Conservation (phyloP, 2,888 invertebrate genomes). For the Drosophila kokeensis region DNA sequence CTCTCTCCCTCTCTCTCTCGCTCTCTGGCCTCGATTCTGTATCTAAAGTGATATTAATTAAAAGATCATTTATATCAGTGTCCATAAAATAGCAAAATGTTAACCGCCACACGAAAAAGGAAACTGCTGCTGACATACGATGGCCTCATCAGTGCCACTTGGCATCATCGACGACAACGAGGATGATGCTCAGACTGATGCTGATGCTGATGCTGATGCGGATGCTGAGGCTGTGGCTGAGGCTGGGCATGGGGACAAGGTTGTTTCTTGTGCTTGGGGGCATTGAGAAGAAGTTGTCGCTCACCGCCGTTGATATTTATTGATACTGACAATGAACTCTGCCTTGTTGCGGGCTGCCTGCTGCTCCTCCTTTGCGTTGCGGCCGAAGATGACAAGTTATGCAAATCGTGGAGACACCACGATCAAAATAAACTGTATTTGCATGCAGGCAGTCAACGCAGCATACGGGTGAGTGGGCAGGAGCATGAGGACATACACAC, state of each 20-base stretch:
- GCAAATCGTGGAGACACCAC: conserved; percentile 79
- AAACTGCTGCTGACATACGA: conserved; percentile 59
- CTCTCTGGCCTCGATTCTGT: conserved; percentile 26
- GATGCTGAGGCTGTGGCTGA: conserved; percentile 9
- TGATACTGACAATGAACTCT: conserved; percentile 79
- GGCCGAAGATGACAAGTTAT: conserved; percentile 76
- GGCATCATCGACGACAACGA: conserved; percentile 65
- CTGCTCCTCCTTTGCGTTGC: conserved; percentile 4
- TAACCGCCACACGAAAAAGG: conserved; percentile 55
- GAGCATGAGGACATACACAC: conserved; percentile 25
- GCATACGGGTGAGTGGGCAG: conserved; percentile 70
- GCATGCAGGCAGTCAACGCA: conserved; percentile 10
- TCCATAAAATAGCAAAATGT: conserved; percentile 80
- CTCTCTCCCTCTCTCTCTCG: neutral
- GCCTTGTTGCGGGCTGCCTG: conserved; percentile 21
- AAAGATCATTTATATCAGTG: conserved; percentile 82
- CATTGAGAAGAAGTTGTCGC: conserved; percentile 71
- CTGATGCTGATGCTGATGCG: neutral
- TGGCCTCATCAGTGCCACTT: conserved; percentile 81
- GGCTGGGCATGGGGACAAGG: neutral
- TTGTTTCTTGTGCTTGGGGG: conserved; percentile 10
- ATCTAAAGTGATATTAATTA: conserved; percentile 83
- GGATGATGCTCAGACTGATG: conserved; percentile 19
- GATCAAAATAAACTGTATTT: conserved; percentile 79
- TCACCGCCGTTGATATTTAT: conserved; percentile 76